Evolutionary conservation across 1,140 invertebrate genomes (phyloP), one percentile per base, ranked within the genome.

Genomic region (Cepaea nemoralis): DNA sequence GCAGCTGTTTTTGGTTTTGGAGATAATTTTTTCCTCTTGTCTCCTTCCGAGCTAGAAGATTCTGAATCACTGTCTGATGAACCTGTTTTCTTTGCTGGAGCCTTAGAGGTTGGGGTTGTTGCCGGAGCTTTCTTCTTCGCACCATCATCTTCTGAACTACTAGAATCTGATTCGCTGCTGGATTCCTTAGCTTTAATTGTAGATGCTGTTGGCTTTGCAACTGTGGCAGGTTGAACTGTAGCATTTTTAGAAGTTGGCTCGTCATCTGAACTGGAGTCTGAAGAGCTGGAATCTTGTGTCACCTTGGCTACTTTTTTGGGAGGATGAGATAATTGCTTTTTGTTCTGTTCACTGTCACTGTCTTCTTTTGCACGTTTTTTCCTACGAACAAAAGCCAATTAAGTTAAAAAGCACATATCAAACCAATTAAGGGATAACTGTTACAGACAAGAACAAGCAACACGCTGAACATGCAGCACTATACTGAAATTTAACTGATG

Each of bases 121-220:
- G 8, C 19, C 45, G 2, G 5, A 31, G 59, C 12, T 63, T 63
- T 63, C 59, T 63, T 63, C n/a, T 63, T 63, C 1, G 79, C 77
- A 27, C 55, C 31, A 33, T 83, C 81, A 67, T 82, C 85, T 37
- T 86, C 84, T 22, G 74, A 63, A 31, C 76, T 70, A 19, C 76
- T 70, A 19, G 82, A 84, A 77, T 80, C 81, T 27, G 82, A 84
- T 69, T 82, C 83, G 77, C 83, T 83, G 48, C 82, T 83, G 10
- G 83, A 86, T 45, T 45, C 73, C 24, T 73, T 48, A 33, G 45
- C 16, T 75, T 83, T 83, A 31, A 67, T 70, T 14, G 76, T 78
- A 1, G 50, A 19, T 22, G 22, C 59, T 63, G 3, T 27, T 6
- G 2, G 2, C n/a, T 63, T 31, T 31, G 19, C 59, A 27, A 63